Conservation (phyloP, 2,113 vertebrate species). For the Mustela nigripes region DNA sequence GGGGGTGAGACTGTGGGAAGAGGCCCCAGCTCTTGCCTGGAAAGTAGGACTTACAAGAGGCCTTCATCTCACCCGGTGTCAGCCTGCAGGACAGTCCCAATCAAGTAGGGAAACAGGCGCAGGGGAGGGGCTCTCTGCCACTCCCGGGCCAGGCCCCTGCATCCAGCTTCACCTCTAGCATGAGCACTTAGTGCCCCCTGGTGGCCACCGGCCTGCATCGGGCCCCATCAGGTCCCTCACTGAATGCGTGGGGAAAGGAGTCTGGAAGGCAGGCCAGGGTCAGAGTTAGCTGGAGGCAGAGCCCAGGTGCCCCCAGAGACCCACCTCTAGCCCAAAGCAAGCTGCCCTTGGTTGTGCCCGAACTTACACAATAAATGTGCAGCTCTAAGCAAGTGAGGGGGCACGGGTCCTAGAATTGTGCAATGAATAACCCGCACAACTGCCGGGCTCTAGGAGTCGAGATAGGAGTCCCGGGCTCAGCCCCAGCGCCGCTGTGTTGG, state of each 20-base stretch:
- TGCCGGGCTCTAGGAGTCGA: accelerated
- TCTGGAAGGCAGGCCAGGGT: too few species aligned
- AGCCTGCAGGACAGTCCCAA: not conserved
- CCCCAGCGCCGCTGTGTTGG: accelerated
- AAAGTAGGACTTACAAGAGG: not conserved
- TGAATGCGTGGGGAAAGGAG: accelerated
- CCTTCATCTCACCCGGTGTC: accelerated
- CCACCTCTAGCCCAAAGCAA: not conserved
- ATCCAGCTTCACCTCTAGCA: accelerated
- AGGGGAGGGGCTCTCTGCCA: not conserved
- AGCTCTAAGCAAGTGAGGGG: not conserved
- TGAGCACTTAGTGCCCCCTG: not conserved
- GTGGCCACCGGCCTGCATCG: not conserved
- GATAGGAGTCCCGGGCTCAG: not conserved
- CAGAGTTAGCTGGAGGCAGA: not conserved
- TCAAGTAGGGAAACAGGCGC: not conserved
- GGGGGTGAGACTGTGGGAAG: not conserved
- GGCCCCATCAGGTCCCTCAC: accelerated
- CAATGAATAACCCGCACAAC: accelerated
- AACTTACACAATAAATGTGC: accelerated
- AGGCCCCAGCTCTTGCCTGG: not conserved
- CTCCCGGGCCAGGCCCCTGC: not conserved
- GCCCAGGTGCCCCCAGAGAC: accelerated
- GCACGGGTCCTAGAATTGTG: accelerated
- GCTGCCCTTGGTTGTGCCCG: not conserved